phyloP scores from a whole-genome alignment of 2,113 vertebrate species.

The Formicarius rufipectus region DNA sequence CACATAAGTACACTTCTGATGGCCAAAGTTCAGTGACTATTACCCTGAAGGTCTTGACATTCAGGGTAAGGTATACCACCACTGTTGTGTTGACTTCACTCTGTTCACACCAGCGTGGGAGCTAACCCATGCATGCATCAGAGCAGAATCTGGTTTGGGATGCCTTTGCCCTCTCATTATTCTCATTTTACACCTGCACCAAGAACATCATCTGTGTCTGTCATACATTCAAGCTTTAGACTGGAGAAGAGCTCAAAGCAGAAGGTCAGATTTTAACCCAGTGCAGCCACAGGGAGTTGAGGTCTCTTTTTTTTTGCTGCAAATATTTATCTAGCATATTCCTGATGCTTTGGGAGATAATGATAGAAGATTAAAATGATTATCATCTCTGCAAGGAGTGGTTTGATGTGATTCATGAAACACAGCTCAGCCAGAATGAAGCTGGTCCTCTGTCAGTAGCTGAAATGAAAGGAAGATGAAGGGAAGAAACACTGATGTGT shows the following conservation, averaged over 20 bases:
- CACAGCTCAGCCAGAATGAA: neutral
- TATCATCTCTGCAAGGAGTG: neutral
- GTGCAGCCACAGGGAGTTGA: neutral
- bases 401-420: neutral
- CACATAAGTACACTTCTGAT: neutral
- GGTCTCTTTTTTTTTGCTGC: neutral
- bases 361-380: neutral
- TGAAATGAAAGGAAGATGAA: neutral
- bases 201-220: neutral
- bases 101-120: neutral
- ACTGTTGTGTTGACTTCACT: neutral
- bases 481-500: neutral
- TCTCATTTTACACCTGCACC: neutral
- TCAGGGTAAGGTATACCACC: neutral
- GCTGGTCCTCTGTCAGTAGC: neutral
- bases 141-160: neutral
- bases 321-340: conserved; percentile 23
- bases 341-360: neutral
- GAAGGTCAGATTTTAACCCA: neutral
- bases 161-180: neutral
- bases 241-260: neutral
- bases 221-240: neutral
- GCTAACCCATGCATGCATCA: neutral
- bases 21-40: neutral
- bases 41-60: neutral